Conservation (phyloP, 2,113 vertebrate species). For the Donacobius atricapilla region DNA sequence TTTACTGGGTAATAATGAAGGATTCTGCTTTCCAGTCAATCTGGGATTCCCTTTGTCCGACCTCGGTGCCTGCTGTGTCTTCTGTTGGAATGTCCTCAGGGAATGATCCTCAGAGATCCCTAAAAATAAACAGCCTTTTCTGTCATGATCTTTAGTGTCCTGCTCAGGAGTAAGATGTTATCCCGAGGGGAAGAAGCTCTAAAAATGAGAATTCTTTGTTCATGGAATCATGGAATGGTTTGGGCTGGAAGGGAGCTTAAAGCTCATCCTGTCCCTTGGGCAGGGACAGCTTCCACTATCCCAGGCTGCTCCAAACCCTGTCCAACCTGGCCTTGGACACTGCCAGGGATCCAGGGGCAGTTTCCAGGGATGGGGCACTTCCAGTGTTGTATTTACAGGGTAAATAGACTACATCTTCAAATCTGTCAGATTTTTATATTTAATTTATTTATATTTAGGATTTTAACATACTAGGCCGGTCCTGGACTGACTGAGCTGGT, state of each 20-base stretch:
- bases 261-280: background rate
- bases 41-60: background rate
- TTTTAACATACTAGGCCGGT: accelerated
- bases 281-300: accelerated
- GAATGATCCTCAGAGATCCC: background rate
- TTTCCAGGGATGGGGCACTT: background rate
- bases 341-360: background rate
- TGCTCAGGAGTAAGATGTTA: background rate
- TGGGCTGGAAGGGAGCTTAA: background rate
- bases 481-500: background rate
- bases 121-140: background rate
- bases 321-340: background rate
- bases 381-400: background rate
- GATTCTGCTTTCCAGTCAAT: conserved; percentile 38
- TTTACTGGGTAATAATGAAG: conserved; percentile 4
- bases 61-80: background rate
- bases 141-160: background rate
- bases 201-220: background rate
- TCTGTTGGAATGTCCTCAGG: background rate
- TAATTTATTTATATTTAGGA: background rate
- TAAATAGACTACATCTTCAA: background rate
- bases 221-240: background rate
- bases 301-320: background rate
- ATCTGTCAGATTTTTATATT: accelerated
- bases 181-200: background rate